Conservation (phyloP, 2,113 vertebrate species). For the Heterotilapia buettikoferi region DNA sequence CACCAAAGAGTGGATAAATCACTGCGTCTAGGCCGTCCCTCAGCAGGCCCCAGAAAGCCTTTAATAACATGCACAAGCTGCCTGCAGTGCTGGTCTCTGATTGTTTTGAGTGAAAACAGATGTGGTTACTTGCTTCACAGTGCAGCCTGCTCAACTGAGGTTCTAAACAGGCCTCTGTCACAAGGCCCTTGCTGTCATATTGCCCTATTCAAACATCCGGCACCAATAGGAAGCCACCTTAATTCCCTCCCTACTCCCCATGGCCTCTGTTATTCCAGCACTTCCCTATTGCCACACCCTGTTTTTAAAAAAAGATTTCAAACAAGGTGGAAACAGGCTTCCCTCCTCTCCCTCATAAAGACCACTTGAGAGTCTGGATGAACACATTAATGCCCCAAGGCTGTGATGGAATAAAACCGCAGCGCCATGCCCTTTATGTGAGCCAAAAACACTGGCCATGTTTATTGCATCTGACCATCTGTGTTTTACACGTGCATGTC, state of each 20-base stretch:
- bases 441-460: slow-evolving; percentile 42
- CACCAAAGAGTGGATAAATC: slow-evolving; percentile 63
- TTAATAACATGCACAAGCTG: slow-evolving; percentile 70
- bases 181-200: slow-evolving; percentile 45
- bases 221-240: slow-evolving; percentile 50
- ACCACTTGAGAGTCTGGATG: slow-evolving; percentile 43
- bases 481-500: slow-evolving; percentile 56
- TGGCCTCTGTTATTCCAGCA: slow-evolving; percentile 16
- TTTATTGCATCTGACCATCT: slow-evolving; percentile 70
- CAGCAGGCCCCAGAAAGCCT: slow-evolving; percentile 67
- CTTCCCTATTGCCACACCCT: neutral
- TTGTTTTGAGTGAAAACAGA: slow-evolving; percentile 79
- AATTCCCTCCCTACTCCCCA: slow-evolving; percentile 7
- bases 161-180: slow-evolving; percentile 48
- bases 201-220: slow-evolving; percentile 71
- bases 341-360: slow-evolving; percentile 41
- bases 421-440: slow-evolving; percentile 46
- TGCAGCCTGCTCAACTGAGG: slow-evolving; percentile 12
- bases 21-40: slow-evolving; percentile 55
- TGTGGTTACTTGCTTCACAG: slow-evolving; percentile 63
- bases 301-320: slow-evolving; percentile 5
- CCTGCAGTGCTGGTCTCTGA: slow-evolving; percentile 65
- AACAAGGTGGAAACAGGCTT: slow-evolving; percentile 51
- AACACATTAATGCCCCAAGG: slow-evolving; percentile 50
- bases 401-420: slow-evolving; percentile 58